Evolutionary conservation across 2,113 vertebrate species (phyloP), one percentile per base, ranked within the genome.

Genomic region (Trematomus loennbergii): DNA sequence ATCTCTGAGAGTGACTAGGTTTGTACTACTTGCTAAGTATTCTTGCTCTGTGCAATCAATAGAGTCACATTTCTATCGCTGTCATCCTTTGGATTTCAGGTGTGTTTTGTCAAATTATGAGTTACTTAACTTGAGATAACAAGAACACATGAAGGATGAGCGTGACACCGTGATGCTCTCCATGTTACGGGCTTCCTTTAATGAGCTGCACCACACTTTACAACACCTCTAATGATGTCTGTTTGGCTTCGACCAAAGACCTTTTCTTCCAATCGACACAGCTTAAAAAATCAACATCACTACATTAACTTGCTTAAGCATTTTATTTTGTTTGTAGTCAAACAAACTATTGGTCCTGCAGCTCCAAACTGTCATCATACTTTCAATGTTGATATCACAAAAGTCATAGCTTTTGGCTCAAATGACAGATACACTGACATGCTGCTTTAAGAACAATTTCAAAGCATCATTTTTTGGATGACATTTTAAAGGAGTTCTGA

Each of bases 201-300:
- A 82, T 63, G 62, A 75, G 52, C 25, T 36, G 11, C 58, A 49
- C 8, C 68, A 40, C 61, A 57, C 49, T 69, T 76, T 43, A 70
- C 46, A 40, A 57, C 49, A 66, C 50, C 52, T 55, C 49, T 78
- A 55, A 58, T 74, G 65, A 50, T 55, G 46, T 75, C 58, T 20
- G 29, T 62, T 52, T 7, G 58, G 22, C 60, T 80, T 79, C 36
- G 6, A 40, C 7, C 36, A 62, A 85, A 75, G 62, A 71, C 67
- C 76, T 53, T 62, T 61, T 78, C 43, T 52, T 40, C 68, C 84
- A 86, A 78, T 85, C 72, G 75, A 43, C 68, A 60, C 66, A 84
- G 43, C 50, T 55, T 78, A 80, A 52, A 54, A 72, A 57, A 66
- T 58, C 58, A 80, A 65, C 60, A 82, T 84, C 63, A 79, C 71